phyloP scores from a whole-genome alignment of 2,113 vertebrate species.

The Ploceus nigricollis region DNA sequence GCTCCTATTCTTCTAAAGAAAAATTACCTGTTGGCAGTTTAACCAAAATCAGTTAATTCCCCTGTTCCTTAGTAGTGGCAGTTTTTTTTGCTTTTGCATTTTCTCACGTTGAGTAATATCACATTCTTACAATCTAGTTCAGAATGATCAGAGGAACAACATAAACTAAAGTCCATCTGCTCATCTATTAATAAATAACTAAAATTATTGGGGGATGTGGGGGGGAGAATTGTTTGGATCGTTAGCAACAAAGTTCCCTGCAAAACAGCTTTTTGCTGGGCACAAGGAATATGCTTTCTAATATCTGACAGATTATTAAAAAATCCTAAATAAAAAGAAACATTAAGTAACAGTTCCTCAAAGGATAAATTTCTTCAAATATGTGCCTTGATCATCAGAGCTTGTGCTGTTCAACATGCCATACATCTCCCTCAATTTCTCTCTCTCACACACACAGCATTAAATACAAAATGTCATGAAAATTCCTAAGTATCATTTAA shows the following conservation, averaged over 20 bases:
- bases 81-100: not conserved
- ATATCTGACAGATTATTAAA: not conserved
- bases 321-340: not conserved
- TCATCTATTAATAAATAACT: not conserved
- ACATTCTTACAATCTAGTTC: not conserved
- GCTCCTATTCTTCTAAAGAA: not conserved
- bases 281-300: not conserved
- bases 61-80: not conserved
- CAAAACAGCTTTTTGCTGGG: not conserved
- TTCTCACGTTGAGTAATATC: conserved; percentile 3
- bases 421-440: not conserved
- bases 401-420: not conserved
- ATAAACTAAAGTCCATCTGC: conserved; percentile 13
- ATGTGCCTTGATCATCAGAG: not conserved
- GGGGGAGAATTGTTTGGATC: not conserved
- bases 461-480: conserved; percentile 71
- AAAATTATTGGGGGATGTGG: not conserved
- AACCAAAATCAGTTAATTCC: not conserved
- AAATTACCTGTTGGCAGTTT: not conserved
- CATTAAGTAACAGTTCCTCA: not conserved
- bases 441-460: conserved; percentile 48
- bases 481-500: conserved; percentile 66
- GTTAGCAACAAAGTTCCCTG: not conserved
- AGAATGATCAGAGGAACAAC: not conserved
- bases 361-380: not conserved